Base-by-base conservation (phyloP, 1,140 invertebrate species). In the Drosophila auraria region DNA sequence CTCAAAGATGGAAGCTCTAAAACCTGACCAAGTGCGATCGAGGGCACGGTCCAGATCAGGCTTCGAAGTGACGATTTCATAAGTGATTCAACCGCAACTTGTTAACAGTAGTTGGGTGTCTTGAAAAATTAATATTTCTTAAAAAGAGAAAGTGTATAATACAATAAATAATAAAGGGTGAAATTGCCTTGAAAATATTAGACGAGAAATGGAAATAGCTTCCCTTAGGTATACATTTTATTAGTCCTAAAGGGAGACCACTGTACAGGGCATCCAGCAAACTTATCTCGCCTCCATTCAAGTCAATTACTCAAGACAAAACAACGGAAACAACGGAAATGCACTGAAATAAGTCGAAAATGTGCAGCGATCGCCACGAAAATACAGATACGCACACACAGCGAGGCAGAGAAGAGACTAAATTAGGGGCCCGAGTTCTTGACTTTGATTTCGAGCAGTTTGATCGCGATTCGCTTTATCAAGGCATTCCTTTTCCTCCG, bases 391-490 rank as follows among this genome's bases (percentile, higher is more conserved):
- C 40, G 64, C 30, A 44, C 15, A 60, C 20, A 51, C 58, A 59
- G 42, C 25, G 40, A 74, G 30, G 71, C 54, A 60, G 47, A 75
- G 50, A 73, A 75, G 50, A 73, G 40, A 89, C 65, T 58, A 89
- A 89, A 73, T 90, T 82, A 82, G 82, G 70, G 58, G 49, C 44
- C 61, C 65, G 64, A 69, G 86, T 82, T 89, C 86, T 90, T 89
- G 86, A 90, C 86, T 89, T 89, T 89, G 84, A 89, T 82, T 90
- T 80, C 66, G 54, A 44, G 57, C 47, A 40, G 58, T 42, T 77
- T 61, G 49, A 64, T 69, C 53, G 68, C 64, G 68, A 59, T 64
- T 59, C 50, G 54, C 53, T 80, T 80, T 75, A 80, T 80, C 78
- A 80, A 58, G 58, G 69, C 77, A 80, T 79, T 83, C 80, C 66